Percentiles rank a stretch among this genome's conserved stretches.
phyloP scores from a whole-genome alignment of 2,888 invertebrate species.

The Phortica magna region DNA sequence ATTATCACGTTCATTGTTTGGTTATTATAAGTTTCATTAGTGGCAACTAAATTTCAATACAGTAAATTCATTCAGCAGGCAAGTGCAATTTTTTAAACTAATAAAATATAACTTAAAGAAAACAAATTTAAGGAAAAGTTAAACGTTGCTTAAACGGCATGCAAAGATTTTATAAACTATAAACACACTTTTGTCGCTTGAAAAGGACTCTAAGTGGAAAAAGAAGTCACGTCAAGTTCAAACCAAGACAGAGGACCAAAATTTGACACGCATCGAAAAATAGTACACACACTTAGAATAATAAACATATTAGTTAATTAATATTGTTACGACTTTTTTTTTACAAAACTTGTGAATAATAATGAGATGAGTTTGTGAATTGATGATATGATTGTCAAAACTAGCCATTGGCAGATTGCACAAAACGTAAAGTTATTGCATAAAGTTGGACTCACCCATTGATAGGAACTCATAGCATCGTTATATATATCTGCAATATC shows the following conservation, averaged over 20 bases:
- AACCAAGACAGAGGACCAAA: background rate
- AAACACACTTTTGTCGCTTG: background rate
- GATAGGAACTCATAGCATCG: background rate
- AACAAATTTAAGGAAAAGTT: conserved; percentile 27
- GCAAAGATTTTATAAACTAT: background rate
- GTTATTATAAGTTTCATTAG: background rate
- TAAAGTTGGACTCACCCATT: background rate
- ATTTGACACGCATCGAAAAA: conserved; percentile 15
- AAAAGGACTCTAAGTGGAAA: background rate
- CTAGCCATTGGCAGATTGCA: background rate
- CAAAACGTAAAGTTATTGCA: background rate
- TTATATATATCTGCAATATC: background rate
- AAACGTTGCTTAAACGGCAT: conserved; percentile 24
- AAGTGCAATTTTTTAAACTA: conserved; percentile 58
- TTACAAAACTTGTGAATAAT: background rate
- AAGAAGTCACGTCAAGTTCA: conserved; percentile 1
- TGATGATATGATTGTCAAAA: conserved; percentile 25
- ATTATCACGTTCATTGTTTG: too few species aligned
- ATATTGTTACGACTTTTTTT: background rate
- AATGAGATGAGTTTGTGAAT: conserved; percentile 11
- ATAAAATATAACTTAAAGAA: conserved; percentile 39
- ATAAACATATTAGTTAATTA: background rate
- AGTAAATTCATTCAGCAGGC: conserved; percentile 60
- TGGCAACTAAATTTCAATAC: conserved; percentile 52
- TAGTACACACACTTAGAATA: conserved; percentile 12